A percentile compares a stretch with the other conserved stretches of the same genome.
Conservation (phyloP, 2,888 invertebrate genomes). For the Oscheius sp. region DNA sequence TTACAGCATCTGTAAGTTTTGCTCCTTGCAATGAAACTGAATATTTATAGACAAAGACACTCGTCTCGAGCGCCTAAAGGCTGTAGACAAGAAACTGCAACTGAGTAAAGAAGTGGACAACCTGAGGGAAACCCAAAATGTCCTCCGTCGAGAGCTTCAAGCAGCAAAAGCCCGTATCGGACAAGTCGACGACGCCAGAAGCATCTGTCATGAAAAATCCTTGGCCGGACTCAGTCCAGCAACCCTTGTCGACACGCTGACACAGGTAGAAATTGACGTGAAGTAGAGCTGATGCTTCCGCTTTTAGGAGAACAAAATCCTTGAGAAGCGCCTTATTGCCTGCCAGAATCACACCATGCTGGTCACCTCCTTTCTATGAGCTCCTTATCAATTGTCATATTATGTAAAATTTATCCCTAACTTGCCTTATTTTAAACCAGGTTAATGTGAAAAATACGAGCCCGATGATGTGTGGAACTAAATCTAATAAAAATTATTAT, state of each 20-base stretch:
- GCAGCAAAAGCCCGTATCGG: slow-evolving; percentile 77
- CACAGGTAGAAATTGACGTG: slow-evolving; percentile 27
- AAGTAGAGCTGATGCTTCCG: slow-evolving; percentile 55
- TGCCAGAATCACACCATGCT: slow-evolving; percentile 78
- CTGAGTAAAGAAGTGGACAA: slow-evolving; percentile 48
- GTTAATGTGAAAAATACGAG: slow-evolving; percentile 19
- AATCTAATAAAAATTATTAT: too few species aligned
- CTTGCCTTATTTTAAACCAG: slow-evolving; percentile 31
- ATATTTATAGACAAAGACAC: slow-evolving; percentile 27
- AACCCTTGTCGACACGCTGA: slow-evolving; percentile 51
- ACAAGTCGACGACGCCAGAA: slow-evolving; percentile 49
- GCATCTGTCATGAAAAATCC: slow-evolving; percentile 40
- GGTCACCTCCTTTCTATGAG: slow-evolving; percentile 76
- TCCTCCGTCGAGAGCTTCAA: slow-evolving; percentile 76
- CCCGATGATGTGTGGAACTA: slow-evolving; percentile 31
- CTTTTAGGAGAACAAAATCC: slow-evolving; percentile 77
- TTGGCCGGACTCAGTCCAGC: slow-evolving; percentile 48
- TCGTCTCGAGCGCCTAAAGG: slow-evolving; percentile 27
- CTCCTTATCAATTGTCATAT: slow-evolving; percentile 7
- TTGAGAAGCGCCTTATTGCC: slow-evolving; percentile 78
- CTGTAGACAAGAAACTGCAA: slow-evolving; percentile 36
- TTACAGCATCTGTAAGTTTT: slow-evolving; percentile 53
- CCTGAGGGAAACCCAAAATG: slow-evolving; percentile 50
- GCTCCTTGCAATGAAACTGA: not conserved
- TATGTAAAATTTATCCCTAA: slow-evolving; percentile 10